Conservation (phyloP, 1,140 invertebrate species). For the Euschistus heros region DNA sequence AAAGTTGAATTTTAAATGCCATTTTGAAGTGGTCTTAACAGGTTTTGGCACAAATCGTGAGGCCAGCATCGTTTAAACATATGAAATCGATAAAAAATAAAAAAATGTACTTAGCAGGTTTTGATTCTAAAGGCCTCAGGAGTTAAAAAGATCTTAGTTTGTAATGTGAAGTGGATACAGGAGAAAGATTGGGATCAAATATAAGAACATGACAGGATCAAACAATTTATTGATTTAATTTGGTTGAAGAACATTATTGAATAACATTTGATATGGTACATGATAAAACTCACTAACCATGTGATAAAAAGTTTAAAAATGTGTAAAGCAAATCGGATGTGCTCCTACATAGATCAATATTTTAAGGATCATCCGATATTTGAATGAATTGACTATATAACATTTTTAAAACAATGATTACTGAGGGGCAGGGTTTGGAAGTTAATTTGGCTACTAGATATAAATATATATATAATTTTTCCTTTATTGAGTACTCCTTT, state of each 20-base stretch:
- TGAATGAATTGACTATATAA: constrained; percentile 9
- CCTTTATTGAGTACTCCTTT: no score
- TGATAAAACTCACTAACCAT: constrained; percentile 15
- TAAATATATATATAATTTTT: no score
- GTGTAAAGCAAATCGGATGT: constrained; percentile 7
- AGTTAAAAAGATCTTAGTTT: no score
- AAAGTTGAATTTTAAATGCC: no score
- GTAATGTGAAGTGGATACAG: not conserved
- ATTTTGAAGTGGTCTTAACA: no score
- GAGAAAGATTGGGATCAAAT: not conserved
- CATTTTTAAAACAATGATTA: not conserved
- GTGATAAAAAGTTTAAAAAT: constrained; percentile 11
- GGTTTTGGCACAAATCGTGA: no score
- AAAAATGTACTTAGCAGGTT: no score
- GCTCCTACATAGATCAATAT: not conserved
- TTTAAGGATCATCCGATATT: not conserved
- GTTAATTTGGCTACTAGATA: not conserved
- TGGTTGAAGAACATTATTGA: constrained; percentile 11
- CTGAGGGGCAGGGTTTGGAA: constrained; percentile 2
- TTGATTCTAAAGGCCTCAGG: no score
- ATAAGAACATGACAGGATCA: not conserved
- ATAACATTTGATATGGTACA: constrained; percentile 17
- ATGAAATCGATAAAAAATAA: no score
- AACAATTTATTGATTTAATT: constrained; percentile 1
- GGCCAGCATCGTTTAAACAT: no score